A percentile compares a stretch with the other conserved stretches of the same genome.
Evolutionary conservation across 2,888 invertebrate species (phyloP).

Genomic region (Drosophila atripex): DNA sequence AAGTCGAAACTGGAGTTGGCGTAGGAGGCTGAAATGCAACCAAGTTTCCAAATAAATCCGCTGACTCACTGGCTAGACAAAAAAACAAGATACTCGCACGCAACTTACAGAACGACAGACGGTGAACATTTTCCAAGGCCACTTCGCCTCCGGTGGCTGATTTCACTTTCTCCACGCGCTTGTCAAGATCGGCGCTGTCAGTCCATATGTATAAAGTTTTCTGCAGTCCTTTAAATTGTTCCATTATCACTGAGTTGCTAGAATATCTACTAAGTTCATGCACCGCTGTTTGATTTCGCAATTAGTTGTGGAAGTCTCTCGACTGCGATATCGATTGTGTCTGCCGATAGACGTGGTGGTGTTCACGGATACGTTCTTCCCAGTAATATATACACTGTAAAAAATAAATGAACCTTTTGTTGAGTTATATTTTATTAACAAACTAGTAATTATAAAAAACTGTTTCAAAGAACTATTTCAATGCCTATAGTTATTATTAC

Average conservation of each 20-base stretch:
- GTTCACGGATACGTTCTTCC: background rate
- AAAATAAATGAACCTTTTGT: background rate
- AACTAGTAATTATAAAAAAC: too few relatives aligned
- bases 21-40: constrained; percentile 84
- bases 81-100: constrained; percentile 1
- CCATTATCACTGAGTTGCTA: constrained; percentile 68
- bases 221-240: constrained; percentile 83
- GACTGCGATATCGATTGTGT: background rate
- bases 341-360: background rate
- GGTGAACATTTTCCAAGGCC: constrained; percentile 86
- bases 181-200: constrained; percentile 84
- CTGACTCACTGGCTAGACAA: constrained; percentile 59
- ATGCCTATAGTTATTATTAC: too few relatives aligned
- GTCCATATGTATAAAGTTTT: constrained; percentile 87
- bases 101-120: constrained; percentile 86
- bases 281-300: constrained; percentile 40
- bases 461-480: too few relatives aligned
- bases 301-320: constrained; percentile 6
- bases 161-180: constrained; percentile 85
- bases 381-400: background rate
- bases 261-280: constrained; percentile 39
- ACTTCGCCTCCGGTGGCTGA: constrained; percentile 85
- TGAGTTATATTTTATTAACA: too few relatives aligned
- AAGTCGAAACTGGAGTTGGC: constrained; percentile 86
- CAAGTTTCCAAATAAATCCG: constrained; percentile 24